Evolutionary conservation across 2,113 vertebrate genomes (phyloP), one percentile per base, ranked within the genome.

Genomic region (Sinocyclocheilus rhinocerous): DNA sequence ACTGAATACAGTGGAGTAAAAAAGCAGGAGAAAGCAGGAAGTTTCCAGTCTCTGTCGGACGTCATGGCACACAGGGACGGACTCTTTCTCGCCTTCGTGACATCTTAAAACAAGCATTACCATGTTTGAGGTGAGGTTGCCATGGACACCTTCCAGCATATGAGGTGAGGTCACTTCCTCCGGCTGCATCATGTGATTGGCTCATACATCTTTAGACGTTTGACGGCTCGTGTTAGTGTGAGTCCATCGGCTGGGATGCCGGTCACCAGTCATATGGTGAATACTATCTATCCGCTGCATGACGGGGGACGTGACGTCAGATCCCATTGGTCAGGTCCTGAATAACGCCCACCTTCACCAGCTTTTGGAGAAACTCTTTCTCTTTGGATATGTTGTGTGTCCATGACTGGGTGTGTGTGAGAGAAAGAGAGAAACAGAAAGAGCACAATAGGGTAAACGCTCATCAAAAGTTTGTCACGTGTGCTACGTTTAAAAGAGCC

Each of bases 331-430:
- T 98, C 50, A 96, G 92, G 93, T 98, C 97, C 75, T 95, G 95
- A 92, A 98, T 97, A 52, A 98, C 96, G 12, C 88, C 95, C 0
- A 95, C 96, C 91, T 95, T 96, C 90, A 98, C 97, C 90, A 98
- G 93, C 91, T 98, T 98, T 81, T 94, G 89, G 81, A 98, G 93
- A 90, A 98, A 98, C 89, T 98, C 97, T 89, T 97, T 98, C 89
- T 98, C 97, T 89, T 96, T 94, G 72, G 94, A 94, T 90, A 98
- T 98, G 85, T 98, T 97, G 94, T 98, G 97, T 0, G 97, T 98
- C 97, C 97, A 98, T 72, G 97, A 98, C 97, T 98, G 89, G 42
- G 84, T 20, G 76, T 61, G 65, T 42, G 39, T 39, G 11, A 15
- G 33, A 81, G 42, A 89, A 12, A 88, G 4, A 81, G n/a, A 67